phyloP scores from a whole-genome alignment of 1,140 invertebrate genomes.

The Macrosteles quadrilineatus region DNA sequence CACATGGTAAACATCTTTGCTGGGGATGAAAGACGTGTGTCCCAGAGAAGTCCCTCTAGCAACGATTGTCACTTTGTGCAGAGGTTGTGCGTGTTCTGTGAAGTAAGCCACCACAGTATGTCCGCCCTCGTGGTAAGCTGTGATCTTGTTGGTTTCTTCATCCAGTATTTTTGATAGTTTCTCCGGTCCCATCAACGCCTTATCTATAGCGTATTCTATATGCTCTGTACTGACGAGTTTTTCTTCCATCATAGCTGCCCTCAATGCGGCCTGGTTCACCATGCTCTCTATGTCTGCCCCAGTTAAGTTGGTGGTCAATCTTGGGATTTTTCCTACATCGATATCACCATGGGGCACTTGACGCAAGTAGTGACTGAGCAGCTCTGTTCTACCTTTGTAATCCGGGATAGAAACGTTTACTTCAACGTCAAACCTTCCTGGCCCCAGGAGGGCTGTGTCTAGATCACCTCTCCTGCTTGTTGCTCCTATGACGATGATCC shows the following conservation, averaged over 20 bases:
- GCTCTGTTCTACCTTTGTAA: slow-evolving; percentile 37
- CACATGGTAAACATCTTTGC: slow-evolving; percentile 20
- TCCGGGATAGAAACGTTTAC: slow-evolving; percentile 70
- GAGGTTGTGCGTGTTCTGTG: slow-evolving; percentile 80
- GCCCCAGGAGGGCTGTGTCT: slow-evolving; percentile 54
- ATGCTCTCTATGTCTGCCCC: slow-evolving; percentile 68
- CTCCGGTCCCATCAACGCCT: slow-evolving; percentile 58
- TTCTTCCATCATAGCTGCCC: slow-evolving; percentile 50
- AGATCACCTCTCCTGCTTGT: slow-evolving; percentile 64
- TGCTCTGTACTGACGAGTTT: slow-evolving; percentile 48
- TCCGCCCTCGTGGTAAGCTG: slow-evolving; percentile 96
- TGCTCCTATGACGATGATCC: slow-evolving; percentile 57
- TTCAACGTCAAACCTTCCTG: slow-evolving; percentile 82
- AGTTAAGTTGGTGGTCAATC: slow-evolving; percentile 62
- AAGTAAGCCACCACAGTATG: slow-evolving; percentile 92
- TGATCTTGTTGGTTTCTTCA: slow-evolving; percentile 87
- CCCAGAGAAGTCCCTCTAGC: slow-evolving; percentile 63
- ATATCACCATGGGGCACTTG: slow-evolving; percentile 44
- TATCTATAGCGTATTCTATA: slow-evolving; percentile 53
- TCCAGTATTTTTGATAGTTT: slow-evolving; percentile 83
- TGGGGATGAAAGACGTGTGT: slow-evolving; percentile 44
- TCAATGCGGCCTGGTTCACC: slow-evolving; percentile 63
- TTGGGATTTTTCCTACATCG: slow-evolving; percentile 53
- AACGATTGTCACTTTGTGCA: slow-evolving; percentile 77
- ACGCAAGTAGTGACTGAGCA: slow-evolving; percentile 30